Percentiles rank a stretch among this genome's conserved stretches.
Evolutionary conservation across 30 jellyfish, hydroid and myxozoan species (phyloP).

Genomic region (Catostylus mosaicus): DNA sequence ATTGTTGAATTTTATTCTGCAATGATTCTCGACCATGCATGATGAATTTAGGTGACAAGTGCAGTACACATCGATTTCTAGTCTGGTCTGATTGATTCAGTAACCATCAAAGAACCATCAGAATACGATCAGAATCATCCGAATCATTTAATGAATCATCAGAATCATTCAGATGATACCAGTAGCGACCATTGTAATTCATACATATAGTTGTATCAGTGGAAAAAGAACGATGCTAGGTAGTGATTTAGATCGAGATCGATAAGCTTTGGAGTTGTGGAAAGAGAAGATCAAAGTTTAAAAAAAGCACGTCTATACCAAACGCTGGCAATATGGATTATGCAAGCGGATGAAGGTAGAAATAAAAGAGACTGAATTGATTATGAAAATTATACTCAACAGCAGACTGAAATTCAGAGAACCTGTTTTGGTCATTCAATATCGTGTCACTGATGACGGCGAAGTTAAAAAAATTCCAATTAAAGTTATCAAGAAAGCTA

Average conservation of each 20-base stretch:
- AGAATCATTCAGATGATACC: constrained; percentile 24
- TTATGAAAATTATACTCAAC: constrained; percentile 35
- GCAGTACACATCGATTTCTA: constrained; percentile 24
- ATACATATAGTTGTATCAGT: constrained; percentile 6
- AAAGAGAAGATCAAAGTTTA: background rate
- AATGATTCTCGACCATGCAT: constrained; percentile 18
- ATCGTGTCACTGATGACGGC: background rate
- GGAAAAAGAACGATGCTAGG: constrained; percentile 33
- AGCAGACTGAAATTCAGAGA: constrained; percentile 43
- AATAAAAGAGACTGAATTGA: constrained; percentile 2
- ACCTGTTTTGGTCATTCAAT: constrained; percentile 53
- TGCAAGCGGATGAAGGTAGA: constrained; percentile 13
- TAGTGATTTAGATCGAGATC: background rate
- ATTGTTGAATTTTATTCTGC: constrained; percentile 26
- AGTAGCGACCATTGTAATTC: constrained; percentile 20
- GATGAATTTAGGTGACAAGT: constrained; percentile 22
- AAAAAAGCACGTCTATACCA: constrained; percentile 41
- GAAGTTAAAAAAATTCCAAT: constrained; percentile 2
- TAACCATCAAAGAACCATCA: background rate
- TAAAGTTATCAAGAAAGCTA: constrained; percentile 26
- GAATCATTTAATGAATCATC: background rate
- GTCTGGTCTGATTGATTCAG: constrained; percentile 8
- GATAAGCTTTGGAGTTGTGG: constrained; percentile 7
- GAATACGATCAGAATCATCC: background rate
- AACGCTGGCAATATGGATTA: constrained; percentile 25